phyloP scores from a whole-genome alignment of 2,888 invertebrate species.

The Microplitis deprimator region DNA sequence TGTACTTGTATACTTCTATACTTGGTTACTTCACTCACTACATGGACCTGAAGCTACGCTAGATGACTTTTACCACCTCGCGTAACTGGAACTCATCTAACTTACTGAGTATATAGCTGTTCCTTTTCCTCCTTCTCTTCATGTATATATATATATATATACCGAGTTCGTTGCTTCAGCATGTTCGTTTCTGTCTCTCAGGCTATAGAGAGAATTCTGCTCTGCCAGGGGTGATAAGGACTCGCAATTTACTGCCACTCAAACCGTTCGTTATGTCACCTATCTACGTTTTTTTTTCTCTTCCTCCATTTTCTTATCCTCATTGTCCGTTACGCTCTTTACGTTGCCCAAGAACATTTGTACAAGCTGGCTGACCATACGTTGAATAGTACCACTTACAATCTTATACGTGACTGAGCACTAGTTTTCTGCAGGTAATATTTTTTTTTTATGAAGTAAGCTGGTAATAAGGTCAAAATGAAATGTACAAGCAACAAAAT shows the following conservation, averaged over 20 bases:
- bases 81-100: conserved; percentile 54
- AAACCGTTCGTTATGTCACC: conserved; percentile 34
- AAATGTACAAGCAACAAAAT: background rate
- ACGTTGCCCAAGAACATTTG: conserved; percentile 16
- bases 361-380: conserved; percentile 29
- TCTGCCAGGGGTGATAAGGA: conserved; percentile 51
- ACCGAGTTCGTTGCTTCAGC: conserved; percentile 2
- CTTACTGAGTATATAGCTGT: conserved; percentile 43
- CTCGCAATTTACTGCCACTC: conserved; percentile 48
- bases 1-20: background rate
- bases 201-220: conserved; percentile 22
- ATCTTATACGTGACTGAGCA: conserved; percentile 34
- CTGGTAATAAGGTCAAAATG: background rate
- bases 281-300: conserved; percentile 14
- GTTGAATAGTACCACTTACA: conserved; percentile 42
- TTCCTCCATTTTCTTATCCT: background rate
- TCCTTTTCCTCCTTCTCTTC: conserved; percentile 20
- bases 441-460: background rate
- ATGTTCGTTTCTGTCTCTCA: conserved; percentile 32
- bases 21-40: background rate
- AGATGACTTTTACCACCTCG: conserved; percentile 40
- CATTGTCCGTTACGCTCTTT: background rate
- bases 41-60: conserved; percentile 3
- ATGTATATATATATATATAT: background rate
- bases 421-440: background rate